A percentile compares a stretch with the other conserved stretches of the same genome.
phyloP scores from a whole-genome alignment of 2,888 invertebrate species.

The Hydriomena furcata region DNA sequence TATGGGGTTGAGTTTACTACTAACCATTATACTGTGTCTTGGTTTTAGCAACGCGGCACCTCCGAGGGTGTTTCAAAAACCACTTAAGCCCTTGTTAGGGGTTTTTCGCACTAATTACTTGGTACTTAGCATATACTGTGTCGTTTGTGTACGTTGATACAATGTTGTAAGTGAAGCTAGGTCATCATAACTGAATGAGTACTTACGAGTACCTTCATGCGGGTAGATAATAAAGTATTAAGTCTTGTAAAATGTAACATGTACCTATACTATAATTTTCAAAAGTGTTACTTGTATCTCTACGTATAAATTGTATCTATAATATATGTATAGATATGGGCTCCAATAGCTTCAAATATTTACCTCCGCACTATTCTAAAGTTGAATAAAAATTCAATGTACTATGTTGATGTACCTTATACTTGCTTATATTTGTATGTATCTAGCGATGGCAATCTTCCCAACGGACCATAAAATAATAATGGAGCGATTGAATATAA shows the following conservation, averaged over 20 bases:
- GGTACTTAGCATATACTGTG: constrained; percentile 35
- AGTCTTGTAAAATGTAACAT: no score
- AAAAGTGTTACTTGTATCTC: no score
- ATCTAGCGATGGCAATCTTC: neutral
- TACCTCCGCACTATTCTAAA: no score
- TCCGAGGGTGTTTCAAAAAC: constrained; percentile 42
- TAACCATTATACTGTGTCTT: constrained; percentile 52
- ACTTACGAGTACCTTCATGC: constrained; percentile 15
- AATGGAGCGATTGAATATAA: constrained; percentile 62
- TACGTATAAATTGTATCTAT: no score
- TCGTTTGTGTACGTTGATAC: neutral
- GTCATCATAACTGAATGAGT: constrained; percentile 15
- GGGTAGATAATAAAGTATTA: constrained; percentile 10
- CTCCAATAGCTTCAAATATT: no score
- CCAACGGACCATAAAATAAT: constrained; percentile 51
- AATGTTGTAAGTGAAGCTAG: constrained; percentile 20
- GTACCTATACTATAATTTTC: no score
- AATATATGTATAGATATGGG: no score
- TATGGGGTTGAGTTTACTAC: constrained; percentile 41
- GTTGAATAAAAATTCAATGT: no score
- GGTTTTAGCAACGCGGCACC: constrained; percentile 39
- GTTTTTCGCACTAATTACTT: constrained; percentile 64
- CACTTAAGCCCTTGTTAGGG: constrained; percentile 47
- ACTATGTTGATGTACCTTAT: no score
- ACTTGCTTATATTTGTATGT: no score